Percentiles rank a stretch among this genome's conserved stretches.
phyloP scores from a whole-genome alignment of 2,797 vertebrate genomes.

The Sebastes nivosus region DNA sequence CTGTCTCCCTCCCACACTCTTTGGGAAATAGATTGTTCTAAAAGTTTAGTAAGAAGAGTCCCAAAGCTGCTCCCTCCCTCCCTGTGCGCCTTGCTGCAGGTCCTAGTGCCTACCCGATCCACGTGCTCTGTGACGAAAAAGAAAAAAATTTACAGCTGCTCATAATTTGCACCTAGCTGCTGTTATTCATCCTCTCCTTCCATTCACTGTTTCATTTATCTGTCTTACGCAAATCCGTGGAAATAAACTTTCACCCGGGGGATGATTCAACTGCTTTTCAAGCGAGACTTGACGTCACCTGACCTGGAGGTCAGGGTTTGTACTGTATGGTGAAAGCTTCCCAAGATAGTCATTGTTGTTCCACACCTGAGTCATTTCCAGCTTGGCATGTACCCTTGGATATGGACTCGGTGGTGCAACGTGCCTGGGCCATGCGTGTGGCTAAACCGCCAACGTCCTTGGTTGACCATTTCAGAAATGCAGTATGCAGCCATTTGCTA shows the following conservation, averaged over 20 bases:
- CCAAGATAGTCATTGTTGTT: constrained; percentile 2
- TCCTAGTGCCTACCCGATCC: constrained; percentile 80
- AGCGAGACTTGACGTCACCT: constrained; percentile 5
- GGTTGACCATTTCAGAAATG: neutral
- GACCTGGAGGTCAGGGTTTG: neutral
- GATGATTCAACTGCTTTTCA: constrained; percentile 26
- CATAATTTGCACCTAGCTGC: constrained; percentile 39
- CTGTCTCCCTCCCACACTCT: constrained; percentile 78
- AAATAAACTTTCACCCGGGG: constrained; percentile 11
- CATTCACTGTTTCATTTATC: constrained; percentile 13
- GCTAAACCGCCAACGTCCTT: neutral
- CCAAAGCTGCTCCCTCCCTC: constrained; percentile 74
- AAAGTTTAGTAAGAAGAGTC: constrained; percentile 80
- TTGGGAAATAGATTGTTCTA: constrained; percentile 83
- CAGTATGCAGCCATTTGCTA: neutral
- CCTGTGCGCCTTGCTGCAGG: constrained; percentile 59
- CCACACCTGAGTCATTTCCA: constrained; percentile 37
- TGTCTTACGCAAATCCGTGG: constrained; percentile 1
- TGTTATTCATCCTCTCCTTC: constrained; percentile 46
- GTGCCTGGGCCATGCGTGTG: neutral
- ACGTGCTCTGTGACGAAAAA: constrained; percentile 9
- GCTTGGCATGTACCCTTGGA: neutral
- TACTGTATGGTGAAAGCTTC: constrained; percentile 8
- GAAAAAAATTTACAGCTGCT: constrained; percentile 34
- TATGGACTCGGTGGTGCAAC: neutral